phyloP scores from a whole-genome alignment of 1,140 invertebrate genomes.

The Drosophila arawakana region DNA sequence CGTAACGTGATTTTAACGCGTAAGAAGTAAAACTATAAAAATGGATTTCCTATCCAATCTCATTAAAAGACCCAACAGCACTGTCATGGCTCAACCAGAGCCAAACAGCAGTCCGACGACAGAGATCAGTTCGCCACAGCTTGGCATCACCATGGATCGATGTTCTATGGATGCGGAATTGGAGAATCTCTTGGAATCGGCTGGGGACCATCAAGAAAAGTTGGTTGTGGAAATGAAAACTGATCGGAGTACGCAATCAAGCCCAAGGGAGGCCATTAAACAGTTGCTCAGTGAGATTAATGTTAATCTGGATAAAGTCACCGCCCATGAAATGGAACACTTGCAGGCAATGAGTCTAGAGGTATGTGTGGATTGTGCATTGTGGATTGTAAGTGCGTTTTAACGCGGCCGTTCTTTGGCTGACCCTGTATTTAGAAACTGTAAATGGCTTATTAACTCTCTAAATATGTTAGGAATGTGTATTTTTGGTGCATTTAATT shows the following conservation, averaged over 20 bases:
- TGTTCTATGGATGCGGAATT: constrained; percentile 34
- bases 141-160: constrained; percentile 27
- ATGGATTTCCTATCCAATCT: constrained; percentile 79
- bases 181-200: constrained; percentile 45
- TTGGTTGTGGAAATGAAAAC: constrained; percentile 17
- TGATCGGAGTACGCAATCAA: not conserved
- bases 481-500: no score
- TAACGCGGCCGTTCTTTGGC: no score
- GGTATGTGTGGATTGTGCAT: constrained; percentile 52
- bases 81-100: constrained; percentile 13
- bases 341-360: constrained; percentile 72
- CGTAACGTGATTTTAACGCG: not conserved
- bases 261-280: constrained; percentile 46
- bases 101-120: constrained; percentile 1
- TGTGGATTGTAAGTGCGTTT: not conserved
- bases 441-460: no score
- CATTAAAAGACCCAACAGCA: constrained; percentile 72
- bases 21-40: constrained; percentile 10
- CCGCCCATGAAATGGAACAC: constrained; percentile 70
- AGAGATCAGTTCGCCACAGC: constrained; percentile 1
- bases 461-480: no score
- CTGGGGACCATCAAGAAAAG: constrained; percentile 41
- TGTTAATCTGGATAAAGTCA: constrained; percentile 66
- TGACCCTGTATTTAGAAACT: no score
- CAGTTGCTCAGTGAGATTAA: constrained; percentile 60